phyloP scores from a whole-genome alignment of 2,797 vertebrate species.

The Astyanax mexicanus region DNA sequence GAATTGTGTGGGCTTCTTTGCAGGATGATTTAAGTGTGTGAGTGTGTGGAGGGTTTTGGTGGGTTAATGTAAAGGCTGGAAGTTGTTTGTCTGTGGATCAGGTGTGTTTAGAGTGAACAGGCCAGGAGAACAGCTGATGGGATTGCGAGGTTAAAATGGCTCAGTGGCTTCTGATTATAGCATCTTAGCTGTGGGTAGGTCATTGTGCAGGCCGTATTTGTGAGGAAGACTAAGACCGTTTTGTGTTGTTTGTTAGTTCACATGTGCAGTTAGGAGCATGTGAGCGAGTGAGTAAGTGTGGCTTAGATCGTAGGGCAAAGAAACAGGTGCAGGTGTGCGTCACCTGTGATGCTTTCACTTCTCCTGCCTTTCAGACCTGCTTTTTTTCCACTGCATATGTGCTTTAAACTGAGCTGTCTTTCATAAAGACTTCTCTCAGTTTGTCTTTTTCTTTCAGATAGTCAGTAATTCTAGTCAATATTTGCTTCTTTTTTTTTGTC shows the following conservation, averaged over 20 bases:
- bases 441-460: not conserved
- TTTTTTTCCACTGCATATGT: not conserved
- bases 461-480: no score
- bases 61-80: not conserved
- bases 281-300: not conserved
- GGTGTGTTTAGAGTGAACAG: conserved; percentile 50
- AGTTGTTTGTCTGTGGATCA: conserved; percentile 13
- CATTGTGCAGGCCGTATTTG: conserved; percentile 30
- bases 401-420: no score
- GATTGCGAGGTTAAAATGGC: conserved; percentile 71
- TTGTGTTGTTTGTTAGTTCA: not conserved
- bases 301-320: not conserved
- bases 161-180: conserved; percentile 69
- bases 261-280: not conserved
- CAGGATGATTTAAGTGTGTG: no score
- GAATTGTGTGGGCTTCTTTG: no score
- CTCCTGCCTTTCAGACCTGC: not conserved
- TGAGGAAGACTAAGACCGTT: not conserved
- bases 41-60: no score
- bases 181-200: conserved; percentile 42
- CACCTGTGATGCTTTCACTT: not conserved
- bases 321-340: not conserved
- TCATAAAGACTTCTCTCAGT: not conserved
- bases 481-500: no score
- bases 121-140: conserved; percentile 68